Evolutionary conservation across 2,113 vertebrate species (phyloP).

Genomic region (Neopipo cinnamomea): DNA sequence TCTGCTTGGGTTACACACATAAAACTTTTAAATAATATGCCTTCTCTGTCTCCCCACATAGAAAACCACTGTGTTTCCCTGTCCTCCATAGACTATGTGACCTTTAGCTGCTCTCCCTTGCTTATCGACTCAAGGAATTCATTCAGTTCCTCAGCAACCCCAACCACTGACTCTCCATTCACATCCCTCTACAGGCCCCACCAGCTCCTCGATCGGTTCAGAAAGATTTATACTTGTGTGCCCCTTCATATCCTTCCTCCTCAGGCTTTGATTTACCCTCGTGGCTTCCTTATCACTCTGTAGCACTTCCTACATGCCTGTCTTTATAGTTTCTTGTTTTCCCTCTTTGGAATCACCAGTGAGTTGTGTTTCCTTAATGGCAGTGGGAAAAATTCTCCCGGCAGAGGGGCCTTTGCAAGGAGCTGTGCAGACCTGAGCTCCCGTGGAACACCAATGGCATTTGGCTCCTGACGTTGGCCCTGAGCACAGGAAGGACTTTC

Average conservation of each 20-base stretch:
- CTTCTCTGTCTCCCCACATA: slow-evolving; percentile 12
- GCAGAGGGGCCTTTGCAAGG: background rate
- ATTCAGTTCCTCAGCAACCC: slow-evolving; percentile 29
- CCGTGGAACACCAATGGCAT: background rate
- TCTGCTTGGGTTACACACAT: slow-evolving; percentile 57
- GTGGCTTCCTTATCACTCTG: slow-evolving; percentile 28
- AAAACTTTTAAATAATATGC: slow-evolving; percentile 24
- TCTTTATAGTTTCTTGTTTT: background rate
- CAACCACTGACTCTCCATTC: background rate
- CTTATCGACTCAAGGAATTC: slow-evolving; percentile 42
- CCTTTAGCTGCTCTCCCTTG: slow-evolving; percentile 23
- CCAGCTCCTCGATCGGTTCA: background rate
- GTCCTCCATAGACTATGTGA: background rate
- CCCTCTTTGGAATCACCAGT: background rate
- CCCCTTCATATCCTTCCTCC: slow-evolving; percentile 45
- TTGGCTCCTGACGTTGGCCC: background rate
- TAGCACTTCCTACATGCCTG: slow-evolving; percentile 35
- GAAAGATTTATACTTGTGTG: slow-evolving; percentile 42
- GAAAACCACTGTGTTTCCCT: slow-evolving; percentile 20
- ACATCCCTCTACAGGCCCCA: slow-evolving; percentile 4
- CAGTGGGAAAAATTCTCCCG: background rate
- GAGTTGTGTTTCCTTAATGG: slow-evolving; percentile 13
- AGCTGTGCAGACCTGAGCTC: background rate
- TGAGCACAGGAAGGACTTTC: slow-evolving; percentile 33
- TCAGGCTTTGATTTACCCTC: slow-evolving; percentile 50